Conservation (phyloP, 2,113 vertebrate genomes). For the Sinosuthora webbiana region DNA sequence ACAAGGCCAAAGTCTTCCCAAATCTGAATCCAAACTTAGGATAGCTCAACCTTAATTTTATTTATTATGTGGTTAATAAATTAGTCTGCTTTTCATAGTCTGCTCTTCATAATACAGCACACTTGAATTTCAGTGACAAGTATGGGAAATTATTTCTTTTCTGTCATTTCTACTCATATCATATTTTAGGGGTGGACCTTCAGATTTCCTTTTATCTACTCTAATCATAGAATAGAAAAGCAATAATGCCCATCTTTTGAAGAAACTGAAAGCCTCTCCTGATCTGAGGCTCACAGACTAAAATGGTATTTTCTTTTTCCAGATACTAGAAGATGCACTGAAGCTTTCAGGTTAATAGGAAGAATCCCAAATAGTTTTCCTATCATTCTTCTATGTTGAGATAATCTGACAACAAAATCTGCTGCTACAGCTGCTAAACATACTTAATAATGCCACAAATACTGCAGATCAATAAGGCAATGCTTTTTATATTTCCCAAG, state of each 20-base stretch:
- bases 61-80: not conserved
- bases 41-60: not conserved
- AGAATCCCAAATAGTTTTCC: not conserved
- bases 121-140: not conserved
- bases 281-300: not conserved
- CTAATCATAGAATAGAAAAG: not conserved
- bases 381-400: not conserved
- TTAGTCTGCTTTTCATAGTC: not conserved
- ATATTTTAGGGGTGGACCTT: not conserved
- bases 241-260: not conserved
- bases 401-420: not conserved
- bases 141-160: not conserved
- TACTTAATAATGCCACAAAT: slow-evolving; percentile 17
- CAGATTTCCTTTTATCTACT: not conserved
- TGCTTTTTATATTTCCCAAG: slow-evolving; percentile 11
- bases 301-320: not conserved
- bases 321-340: not conserved
- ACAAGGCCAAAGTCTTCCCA: not conserved
- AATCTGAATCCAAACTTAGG: not conserved
- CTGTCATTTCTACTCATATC: not conserved
- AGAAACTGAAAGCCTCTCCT: not conserved
- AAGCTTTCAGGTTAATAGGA: not conserved
- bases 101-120: not conserved
- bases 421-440: slow-evolving; percentile 2
- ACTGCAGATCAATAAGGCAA: slow-evolving; percentile 5